Evolutionary conservation across 2,113 vertebrate genomes (phyloP).

Genomic region (Platycercus adscitus): DNA sequence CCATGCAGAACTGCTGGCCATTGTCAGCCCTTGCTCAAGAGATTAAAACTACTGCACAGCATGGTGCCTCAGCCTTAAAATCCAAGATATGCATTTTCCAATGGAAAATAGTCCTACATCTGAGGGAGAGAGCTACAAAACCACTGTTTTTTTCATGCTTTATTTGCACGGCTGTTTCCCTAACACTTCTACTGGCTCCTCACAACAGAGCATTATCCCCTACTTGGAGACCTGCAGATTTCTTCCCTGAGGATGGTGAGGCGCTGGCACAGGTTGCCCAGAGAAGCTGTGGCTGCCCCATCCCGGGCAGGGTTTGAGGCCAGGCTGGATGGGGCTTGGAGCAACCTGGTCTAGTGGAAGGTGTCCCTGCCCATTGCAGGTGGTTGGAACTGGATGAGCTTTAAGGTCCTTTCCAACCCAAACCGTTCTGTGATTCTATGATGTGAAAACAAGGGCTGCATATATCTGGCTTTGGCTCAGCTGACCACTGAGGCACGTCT

Average conservation of each 20-base stretch:
- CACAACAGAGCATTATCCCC: background rate
- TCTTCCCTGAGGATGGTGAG: background rate
- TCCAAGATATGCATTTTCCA: background rate
- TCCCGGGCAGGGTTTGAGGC: background rate
- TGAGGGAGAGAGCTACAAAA: background rate
- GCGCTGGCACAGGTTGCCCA: background rate
- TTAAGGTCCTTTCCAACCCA: background rate
- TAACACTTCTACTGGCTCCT: background rate
- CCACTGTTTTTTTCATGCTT: background rate
- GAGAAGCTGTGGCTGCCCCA: background rate
- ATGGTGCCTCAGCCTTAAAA: background rate
- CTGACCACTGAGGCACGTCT: background rate
- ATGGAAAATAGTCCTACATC: fast-evolving
- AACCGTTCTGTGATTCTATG: background rate
- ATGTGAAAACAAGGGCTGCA: background rate
- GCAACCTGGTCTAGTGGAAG: background rate
- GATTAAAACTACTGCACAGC: background rate
- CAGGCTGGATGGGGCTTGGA: background rate
- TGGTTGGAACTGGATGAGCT: background rate
- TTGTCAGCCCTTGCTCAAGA: fast-evolving
- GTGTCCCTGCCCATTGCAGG: background rate
- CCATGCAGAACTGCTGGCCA: fast-evolving
- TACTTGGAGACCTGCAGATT: background rate
- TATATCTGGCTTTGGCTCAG: background rate
- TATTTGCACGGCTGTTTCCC: background rate